Base-by-base conservation (phyloP, 2,888 invertebrate species). In the Rhingia campestris region DNA sequence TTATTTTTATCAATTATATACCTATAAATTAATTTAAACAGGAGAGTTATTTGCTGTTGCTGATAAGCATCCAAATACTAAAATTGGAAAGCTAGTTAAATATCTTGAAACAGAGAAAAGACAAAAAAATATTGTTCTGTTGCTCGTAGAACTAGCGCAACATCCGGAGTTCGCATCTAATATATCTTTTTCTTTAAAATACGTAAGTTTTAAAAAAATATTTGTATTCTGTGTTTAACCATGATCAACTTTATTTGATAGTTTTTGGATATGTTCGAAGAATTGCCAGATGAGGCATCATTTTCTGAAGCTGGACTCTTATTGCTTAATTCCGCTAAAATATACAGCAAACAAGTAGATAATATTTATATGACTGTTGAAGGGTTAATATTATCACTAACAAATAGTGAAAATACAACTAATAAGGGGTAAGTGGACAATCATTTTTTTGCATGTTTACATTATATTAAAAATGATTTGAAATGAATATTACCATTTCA, bases 341-440 rank as follows among this genome's bases (percentile, higher is more conserved):
- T 91, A 69, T 91, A 90, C 80, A 87, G 88, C 0, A 88, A 89
- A 69, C 88, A 91, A 37, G 90, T 91, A 7, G 91, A 91, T 47
- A 87, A 86, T 32, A 79, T 91, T 47, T 87, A 88, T 51, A 88
- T 89, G 54, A 73, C 86, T n/a, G 88, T 89, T 35, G 87, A 88
- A 59, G 86, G 88, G 6, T 88, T 89, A 37, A 87, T 89, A 43
- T 72, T 88, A 10, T 87, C 88, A 0, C 70, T 90, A 3, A 45
- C 35, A 2, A 77, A 73, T 49, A 37, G 37, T 22, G 81, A 81
- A 56, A 43, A 56, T 43, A 5, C 3, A 3, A 6, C n/a, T 2
- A 14, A 6, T 3, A 10, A 45, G 22, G 53, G 35, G 76, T 76
- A 51, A 37, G 61, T 59, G 39, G 5, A 37, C 12, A 41, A 63